These are phyloP conservation scores for Synchiropus splendidus DNA, from an alignment of 2,113 vertebrate species.

Conservation along the genomic window DNA sequence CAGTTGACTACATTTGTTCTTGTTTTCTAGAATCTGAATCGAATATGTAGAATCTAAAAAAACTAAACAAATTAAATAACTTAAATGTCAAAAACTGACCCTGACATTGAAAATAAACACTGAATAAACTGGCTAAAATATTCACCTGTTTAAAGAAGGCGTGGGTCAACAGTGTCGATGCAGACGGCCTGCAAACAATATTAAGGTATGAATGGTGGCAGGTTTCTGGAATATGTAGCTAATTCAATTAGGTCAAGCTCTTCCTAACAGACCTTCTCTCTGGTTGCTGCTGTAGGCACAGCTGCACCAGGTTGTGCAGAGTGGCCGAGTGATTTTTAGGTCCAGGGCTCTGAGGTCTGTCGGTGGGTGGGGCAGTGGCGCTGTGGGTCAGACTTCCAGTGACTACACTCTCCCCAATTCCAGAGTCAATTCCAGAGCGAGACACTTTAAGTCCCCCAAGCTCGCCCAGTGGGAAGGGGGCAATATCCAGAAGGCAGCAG, in stretches of 20 bases:
- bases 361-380: constrained; percentile 73
- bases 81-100: too few relatives aligned
- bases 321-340: constrained; percentile 87
- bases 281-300: constrained; percentile 90
- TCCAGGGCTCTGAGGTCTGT: constrained; percentile 76
- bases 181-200: constrained; percentile 75
- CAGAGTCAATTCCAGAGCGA: constrained; percentile 86
- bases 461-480: constrained; percentile 73
- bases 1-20: too few relatives aligned
- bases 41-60: too few relatives aligned
- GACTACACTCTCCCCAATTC: constrained; percentile 85
- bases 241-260: background rate
- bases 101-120: too few relatives aligned
- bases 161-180: constrained; percentile 80
- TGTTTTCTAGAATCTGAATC: too few relatives aligned
- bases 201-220: constrained; percentile 1
- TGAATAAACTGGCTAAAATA: background rate
- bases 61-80: too few relatives aligned
- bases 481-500: constrained; percentile 74
- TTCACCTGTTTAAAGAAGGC: constrained; percentile 91
- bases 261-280: constrained; percentile 60
- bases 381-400: constrained; percentile 77
- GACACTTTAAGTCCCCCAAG: constrained; percentile 85
- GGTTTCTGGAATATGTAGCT: background rate
- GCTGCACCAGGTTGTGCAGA: constrained; percentile 85